Evolutionary conservation across 2,888 invertebrate genomes (phyloP), one percentile per base, ranked within the genome.

Genomic region (Nasonovia ribisnigri): DNA sequence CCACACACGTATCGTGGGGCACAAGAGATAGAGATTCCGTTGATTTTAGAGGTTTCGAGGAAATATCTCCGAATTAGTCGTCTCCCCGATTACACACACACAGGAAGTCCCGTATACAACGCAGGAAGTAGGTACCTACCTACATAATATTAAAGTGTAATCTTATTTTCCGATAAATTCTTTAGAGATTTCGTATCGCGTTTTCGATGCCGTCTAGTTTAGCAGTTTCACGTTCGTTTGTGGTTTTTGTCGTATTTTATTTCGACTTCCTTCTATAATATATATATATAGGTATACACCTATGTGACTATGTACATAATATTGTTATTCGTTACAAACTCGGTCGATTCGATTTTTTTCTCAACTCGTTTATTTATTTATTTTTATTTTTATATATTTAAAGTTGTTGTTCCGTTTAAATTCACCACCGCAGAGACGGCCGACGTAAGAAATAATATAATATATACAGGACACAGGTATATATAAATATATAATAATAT

Each of bases 391-490:
- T 77, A 77, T 77, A 42, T 36, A n/a, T 36, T 51, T 51, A 51
- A 51, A 88, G 87, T 88, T 88, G 51, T 88, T 51, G 87, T 88
- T 88, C 51, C 48, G 51, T 88, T 88, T n/a, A 46, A 88, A 36
- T 51, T 88, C 51, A 36, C 87, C 5, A 36, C n/a, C 51, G 8
- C 46, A 8, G n/a, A 46, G n/a, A n/a, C 13, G 11, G 46, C 43
- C 46, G 29, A 26, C 6, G 16, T n/a, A n/a, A 29, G 48, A 48
- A n/a, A n/a, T 46, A n/a, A 48, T 60, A 29, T 60, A 29, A 29
- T 60, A 11, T 51, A 54, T 20, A 20, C 20, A 54, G 20, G n/a
- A 77, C 5, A 36, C 29, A 20, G n/a, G 87, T 87, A 11, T 51
- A 29, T 48, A 84, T 42, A 84, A 42, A 51, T 16, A 51, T 13